A percentile compares a stretch with the other conserved stretches of the same genome.
Conservation (phyloP, 2,797 vertebrate species). For the Neosilurus hyrtlii region DNA sequence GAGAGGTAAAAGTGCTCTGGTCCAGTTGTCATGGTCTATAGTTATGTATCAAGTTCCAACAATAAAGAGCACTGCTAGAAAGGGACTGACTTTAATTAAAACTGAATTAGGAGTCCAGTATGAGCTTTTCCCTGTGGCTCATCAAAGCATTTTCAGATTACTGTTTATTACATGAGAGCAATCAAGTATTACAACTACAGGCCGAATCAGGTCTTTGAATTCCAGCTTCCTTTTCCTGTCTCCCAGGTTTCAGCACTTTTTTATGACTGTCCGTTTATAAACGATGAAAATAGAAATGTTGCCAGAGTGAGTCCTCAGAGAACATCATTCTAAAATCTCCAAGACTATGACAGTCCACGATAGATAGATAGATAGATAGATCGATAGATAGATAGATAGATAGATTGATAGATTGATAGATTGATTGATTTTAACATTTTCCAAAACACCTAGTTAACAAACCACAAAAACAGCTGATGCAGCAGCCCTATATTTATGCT, state of each 20-base stretch:
- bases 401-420: background rate
- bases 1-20: background rate
- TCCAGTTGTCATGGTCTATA: background rate
- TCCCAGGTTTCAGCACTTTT: background rate
- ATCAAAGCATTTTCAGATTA: background rate
- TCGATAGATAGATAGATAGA: background rate
- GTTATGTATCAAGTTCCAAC: background rate
- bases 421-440: background rate
- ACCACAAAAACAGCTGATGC: background rate
- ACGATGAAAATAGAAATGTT: background rate
- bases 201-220: background rate
- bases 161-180: background rate
- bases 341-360: background rate
- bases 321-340: conserved; percentile 2
- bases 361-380: background rate
- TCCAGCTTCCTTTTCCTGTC: background rate
- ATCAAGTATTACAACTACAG: background rate
- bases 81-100: background rate
- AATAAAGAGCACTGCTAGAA: background rate
- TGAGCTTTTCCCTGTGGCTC: background rate
- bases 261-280: background rate
- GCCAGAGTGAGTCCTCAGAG: background rate
- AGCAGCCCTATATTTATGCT: background rate
- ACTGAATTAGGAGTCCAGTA: conserved; percentile 2
- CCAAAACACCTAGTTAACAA: background rate